Conservation (phyloP, 2,113 vertebrate species). For the Stegastes partitus region DNA sequence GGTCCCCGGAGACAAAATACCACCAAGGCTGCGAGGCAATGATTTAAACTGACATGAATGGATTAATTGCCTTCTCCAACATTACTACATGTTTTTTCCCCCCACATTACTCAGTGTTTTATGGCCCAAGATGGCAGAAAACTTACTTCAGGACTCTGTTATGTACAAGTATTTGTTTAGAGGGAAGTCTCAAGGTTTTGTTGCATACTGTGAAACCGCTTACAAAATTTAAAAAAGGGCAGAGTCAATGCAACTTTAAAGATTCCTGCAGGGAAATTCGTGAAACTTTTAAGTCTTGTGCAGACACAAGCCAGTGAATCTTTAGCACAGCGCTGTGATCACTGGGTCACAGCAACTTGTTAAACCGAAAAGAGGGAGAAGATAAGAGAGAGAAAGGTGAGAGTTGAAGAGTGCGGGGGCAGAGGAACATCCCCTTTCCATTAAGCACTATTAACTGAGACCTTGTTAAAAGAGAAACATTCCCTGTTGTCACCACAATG, state of each 20-base stretch:
- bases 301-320: constrained; percentile 22
- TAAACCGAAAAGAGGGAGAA: constrained; percentile 42
- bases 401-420: constrained; percentile 29
- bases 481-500: constrained; percentile 76
- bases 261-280: background rate
- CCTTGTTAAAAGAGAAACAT: constrained; percentile 78
- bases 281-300: constrained; percentile 4
- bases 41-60: constrained; percentile 31
- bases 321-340: constrained; percentile 12
- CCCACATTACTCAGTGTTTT: background rate
- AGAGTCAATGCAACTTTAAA: constrained; percentile 21
- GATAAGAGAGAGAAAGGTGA: constrained; percentile 41
- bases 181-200: background rate
- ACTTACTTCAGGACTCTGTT: background rate
- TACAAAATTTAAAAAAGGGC: background rate
- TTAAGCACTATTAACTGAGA: constrained; percentile 66
- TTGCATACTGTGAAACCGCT: background rate
- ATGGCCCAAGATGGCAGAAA: background rate
- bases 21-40: background rate
- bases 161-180: background rate
- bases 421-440: constrained; percentile 71
- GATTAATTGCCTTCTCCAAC: constrained; percentile 21
- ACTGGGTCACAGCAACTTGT: constrained; percentile 33
- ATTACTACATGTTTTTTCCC: constrained; percentile 21
- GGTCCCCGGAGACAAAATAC: background rate